phyloP scores from a whole-genome alignment of 2,888 invertebrate species.

The Sericinus montela region DNA sequence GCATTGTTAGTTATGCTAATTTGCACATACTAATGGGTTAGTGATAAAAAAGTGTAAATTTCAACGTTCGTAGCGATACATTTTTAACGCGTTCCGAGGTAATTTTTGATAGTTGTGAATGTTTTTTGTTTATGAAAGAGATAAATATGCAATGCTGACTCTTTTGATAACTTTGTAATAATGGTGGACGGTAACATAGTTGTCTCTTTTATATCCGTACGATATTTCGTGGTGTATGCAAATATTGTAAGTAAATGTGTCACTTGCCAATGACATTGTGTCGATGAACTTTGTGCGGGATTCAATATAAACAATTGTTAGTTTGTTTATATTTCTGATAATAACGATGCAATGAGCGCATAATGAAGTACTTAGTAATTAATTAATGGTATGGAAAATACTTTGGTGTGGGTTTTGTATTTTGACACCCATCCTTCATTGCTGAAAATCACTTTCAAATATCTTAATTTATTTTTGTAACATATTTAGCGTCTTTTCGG shows the following conservation, averaged over 20 bases:
- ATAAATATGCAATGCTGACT: not conserved
- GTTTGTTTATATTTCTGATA: not conserved
- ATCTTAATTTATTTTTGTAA: too few relatives aligned
- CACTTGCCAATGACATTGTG: not conserved
- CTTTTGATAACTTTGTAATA: too few relatives aligned
- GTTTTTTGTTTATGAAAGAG: not conserved
- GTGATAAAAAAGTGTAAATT: not conserved
- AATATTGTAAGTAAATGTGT: not conserved
- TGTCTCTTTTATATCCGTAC: not conserved
- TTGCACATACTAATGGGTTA: constrained; percentile 1
- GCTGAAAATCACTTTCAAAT: too few relatives aligned
- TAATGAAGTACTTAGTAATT: not conserved
- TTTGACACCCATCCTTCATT: too few relatives aligned
- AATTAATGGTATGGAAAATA: too few relatives aligned
- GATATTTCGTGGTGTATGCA: not conserved
- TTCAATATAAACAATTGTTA: not conserved
- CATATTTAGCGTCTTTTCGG: too few relatives aligned
- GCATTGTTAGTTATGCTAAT: constrained; percentile 4
- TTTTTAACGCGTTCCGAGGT: not conserved
- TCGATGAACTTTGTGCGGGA: not conserved
- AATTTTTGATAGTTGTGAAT: not conserved
- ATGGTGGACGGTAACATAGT: too few relatives aligned
- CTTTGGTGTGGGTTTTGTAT: too few relatives aligned
- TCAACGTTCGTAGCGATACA: not conserved
- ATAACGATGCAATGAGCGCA: not conserved